Base-by-base conservation (phyloP, 1,140 invertebrate species). In the Phymorhynchus buccinoides region DNA sequence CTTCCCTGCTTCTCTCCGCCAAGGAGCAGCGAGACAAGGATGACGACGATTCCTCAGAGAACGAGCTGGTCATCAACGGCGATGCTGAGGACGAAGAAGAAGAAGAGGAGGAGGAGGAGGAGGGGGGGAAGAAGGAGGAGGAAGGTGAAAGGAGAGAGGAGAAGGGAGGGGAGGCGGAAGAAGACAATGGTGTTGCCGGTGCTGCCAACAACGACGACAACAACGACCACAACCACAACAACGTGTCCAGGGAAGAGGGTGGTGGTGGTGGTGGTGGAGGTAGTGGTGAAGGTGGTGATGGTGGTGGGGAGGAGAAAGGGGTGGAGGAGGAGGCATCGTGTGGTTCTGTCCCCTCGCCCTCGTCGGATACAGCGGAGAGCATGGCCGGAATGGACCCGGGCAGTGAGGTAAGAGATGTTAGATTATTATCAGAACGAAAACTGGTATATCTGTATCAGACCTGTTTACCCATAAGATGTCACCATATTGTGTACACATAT, bases 1-100 rank as follows among this genome's bases (percentile, higher is more conserved):
- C 88, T 12, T 91, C 90, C 22, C 84, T 91, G 22, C 82, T 87
- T 16, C 81, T 83, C 39, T 37, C 81, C 12, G 68, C 81, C 66
- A 83, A 83, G 73, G 81, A 83, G 62, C 80, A 66, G 52, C 35
- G 52, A 66, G 77, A 80, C n/a, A 83, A 85, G 3, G 80, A 83
- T 56, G 81, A 86, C 39, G 85, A 79, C 16, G 62, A 35, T 48
- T 86, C 62, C n/a, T 71, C 39, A 52, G 80, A 84, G 77, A 42
- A 79, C 83, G 83, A 84, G 39, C 81, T 83, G 16, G 66, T 83
- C 81, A 83, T 83, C 39, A 84, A 84, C 44, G 83, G 75, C 18
- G 83, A 84, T 52, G 75, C 32, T 3, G 66, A 83, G 4, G 86
- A 87, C 41, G 79, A 48, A 3, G 66, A 62, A 30, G 85, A 84